These are phyloP conservation scores for Alethe diademata DNA, from an alignment of 2,113 vertebrate genomes.

Conservation along the genomic window DNA sequence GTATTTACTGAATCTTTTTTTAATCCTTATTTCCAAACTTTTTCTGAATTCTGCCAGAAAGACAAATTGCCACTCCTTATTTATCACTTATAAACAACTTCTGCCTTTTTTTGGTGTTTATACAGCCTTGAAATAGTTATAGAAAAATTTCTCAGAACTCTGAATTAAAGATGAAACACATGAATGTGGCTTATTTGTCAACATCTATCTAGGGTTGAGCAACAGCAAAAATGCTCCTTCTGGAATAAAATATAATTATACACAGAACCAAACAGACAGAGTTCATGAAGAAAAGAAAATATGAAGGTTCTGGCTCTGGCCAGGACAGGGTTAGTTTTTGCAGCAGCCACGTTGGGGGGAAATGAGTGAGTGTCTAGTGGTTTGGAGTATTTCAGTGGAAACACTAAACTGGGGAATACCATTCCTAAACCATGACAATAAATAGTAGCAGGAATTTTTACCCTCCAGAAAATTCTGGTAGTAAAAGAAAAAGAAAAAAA, in stretches of 20 bases:
- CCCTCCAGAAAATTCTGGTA: not conserved
- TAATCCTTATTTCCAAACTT: not conserved
- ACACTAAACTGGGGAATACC: not conserved
- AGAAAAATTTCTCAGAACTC: not conserved
- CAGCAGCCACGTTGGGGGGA: too few species aligned
- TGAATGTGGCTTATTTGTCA: not conserved
- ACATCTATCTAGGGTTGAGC: not conserved
- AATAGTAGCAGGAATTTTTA: not conserved
- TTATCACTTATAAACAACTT: not conserved
- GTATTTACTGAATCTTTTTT: not conserved
- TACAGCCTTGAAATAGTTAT: not conserved
- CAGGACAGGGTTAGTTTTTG: not conserved
- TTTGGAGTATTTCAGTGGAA: not conserved
- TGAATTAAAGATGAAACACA: not conserved
- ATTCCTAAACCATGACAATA: not conserved
- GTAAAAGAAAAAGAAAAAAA: not conserved
- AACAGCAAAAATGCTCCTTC: rapidly evolving
- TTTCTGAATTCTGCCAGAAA: not conserved
- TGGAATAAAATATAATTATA: not conserved
- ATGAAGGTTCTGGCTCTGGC: not conserved
- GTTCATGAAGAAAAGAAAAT: not conserved
- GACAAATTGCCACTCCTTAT: not conserved
- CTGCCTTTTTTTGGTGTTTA: not conserved
- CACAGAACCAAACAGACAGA: not conserved
- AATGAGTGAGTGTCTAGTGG: not conserved